These are phyloP conservation scores for Euwallacea fornicatus DNA, from an alignment of 1,140 invertebrate species.

Conservation along the genomic window DNA sequence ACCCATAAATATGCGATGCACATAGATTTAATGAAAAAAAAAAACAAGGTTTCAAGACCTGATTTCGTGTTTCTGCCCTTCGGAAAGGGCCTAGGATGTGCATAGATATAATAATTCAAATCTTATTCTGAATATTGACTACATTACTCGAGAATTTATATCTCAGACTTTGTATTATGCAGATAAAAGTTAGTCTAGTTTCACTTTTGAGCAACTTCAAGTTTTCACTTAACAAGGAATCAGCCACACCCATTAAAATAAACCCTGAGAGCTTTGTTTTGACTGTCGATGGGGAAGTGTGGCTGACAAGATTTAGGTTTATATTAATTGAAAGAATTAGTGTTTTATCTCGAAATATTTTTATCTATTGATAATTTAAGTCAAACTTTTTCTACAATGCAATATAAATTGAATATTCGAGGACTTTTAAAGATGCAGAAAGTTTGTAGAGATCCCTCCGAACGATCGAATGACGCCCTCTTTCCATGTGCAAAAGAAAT, in stretches of 20 bases:
- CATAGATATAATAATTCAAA: constrained; percentile 29
- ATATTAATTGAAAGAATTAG: no score
- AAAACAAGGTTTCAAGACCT: constrained; percentile 38
- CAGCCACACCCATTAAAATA: neutral
- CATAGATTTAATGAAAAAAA: constrained; percentile 54
- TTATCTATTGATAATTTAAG: no score
- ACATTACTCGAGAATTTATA: constrained; percentile 12
- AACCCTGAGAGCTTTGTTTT: neutral
- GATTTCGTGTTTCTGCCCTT: constrained; percentile 36
- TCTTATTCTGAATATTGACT: neutral
- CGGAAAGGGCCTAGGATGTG: constrained; percentile 39
- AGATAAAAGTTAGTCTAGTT: constrained; percentile 24
- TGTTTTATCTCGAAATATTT: no score
- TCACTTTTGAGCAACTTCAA: neutral
- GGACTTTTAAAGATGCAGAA: no score
- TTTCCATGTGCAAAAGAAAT: no score
- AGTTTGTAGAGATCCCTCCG: no score
- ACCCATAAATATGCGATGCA: constrained; percentile 56
- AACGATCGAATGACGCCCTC: no score
- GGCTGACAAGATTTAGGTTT: neutral
- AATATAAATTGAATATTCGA: no score
- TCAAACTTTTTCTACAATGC: no score
- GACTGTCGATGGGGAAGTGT: neutral
- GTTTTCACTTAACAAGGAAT: neutral
- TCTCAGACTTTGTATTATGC: constrained; percentile 34